Base-by-base conservation (phyloP, 1,140 invertebrate species). In the Nasonia giraulti region DNA sequence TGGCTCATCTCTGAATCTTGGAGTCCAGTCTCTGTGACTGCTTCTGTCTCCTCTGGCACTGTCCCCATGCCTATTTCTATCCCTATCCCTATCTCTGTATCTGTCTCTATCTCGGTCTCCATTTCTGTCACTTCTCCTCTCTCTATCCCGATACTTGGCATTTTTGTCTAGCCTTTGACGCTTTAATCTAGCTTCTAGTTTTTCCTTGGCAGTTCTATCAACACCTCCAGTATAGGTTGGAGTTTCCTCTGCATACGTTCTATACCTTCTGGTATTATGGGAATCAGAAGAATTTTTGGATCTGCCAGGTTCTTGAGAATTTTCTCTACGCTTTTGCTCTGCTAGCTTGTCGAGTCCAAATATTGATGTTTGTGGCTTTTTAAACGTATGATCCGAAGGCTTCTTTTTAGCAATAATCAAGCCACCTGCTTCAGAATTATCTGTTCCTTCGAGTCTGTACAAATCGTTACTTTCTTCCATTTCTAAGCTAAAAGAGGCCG, bases 221-320 rank as follows among this genome's bases (percentile, higher is more conserved):
- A 99, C 96, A 37, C 98, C 98, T 62, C 98, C 98, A 6, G 98
- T 98, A 89, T 99, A 95, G 0, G 98, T 97, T 0, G 98, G 98
- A 10, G 98, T 99, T 93, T 99, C 98, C 88, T 96, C 95, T 88
- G 95, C 94, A 11, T 95, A 93, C 83, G 95, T 93, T 81, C 98
- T 94, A 89, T 98, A 98, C 91, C 97, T 95, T 87, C 97, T 94
- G 2, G 88, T 6, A 23, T 90, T 90, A 1, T 86, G 85, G 74
- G 88, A 91, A 76, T 89, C 90, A 17, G 80, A 91, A 78, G 84
- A 90, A 89, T 83, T 91, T 82, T n/a, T 78, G 83, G 55, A 90
- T 86, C 33, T 90, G 78, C 55, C 80, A 23, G 80, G 85, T 47
- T 89, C 88, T 78, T 80, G 86, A 23, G 86, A 88, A 87, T 86